Base-by-base conservation (phyloP, 2,888 invertebrate genomes). In the Petrolisthes manimaculis region DNA sequence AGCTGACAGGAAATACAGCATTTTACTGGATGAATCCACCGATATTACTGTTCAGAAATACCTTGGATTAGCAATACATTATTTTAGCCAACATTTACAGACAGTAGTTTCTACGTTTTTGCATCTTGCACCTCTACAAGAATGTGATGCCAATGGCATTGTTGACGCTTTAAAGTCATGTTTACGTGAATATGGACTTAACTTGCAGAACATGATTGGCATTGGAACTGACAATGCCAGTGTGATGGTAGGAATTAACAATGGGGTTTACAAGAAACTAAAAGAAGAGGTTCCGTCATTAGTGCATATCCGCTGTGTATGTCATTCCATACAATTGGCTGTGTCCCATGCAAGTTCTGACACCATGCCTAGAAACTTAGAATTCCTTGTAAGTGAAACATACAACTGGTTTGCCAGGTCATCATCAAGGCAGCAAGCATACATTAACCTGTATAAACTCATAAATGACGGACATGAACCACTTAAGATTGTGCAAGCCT, bases 101-200 rank as follows among this genome's bases (percentile, higher is more conserved):
- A 84, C 74, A 74, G 55, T 75, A 84, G 84, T 84, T n/a, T 84
- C 84, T 75, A 84, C 75, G 53, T 75, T 24, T 75, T 84, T 84
- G 75, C 84, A 84, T 18, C 84, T 84, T 53, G 84, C 84, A 55
- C 77, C 75, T 18, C 84, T 84, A 84, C 75, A 75, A 53, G 56
- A 84, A 75, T 84, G 84, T 74, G 84, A 84, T 84, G 84, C 84
- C 74, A 84, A 55, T 55, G 84, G 84, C 75, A 84, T 84, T 54
- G 56, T 84, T 75, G 75, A 84, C 56, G 84, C 84, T 77, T 56
- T 84, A 77, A 84, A 84, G 75, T 75, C 77, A 75, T 77, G 56
- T 75, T 53, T 84, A 55, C 84, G 77, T 75, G 56, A 21, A 75
- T 55, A 75, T 84, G 75, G 56, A 75, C 55, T 84, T 37, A 54